Base-by-base conservation (phyloP, 1,140 invertebrate genomes). In the Colletes latitarsis region DNA sequence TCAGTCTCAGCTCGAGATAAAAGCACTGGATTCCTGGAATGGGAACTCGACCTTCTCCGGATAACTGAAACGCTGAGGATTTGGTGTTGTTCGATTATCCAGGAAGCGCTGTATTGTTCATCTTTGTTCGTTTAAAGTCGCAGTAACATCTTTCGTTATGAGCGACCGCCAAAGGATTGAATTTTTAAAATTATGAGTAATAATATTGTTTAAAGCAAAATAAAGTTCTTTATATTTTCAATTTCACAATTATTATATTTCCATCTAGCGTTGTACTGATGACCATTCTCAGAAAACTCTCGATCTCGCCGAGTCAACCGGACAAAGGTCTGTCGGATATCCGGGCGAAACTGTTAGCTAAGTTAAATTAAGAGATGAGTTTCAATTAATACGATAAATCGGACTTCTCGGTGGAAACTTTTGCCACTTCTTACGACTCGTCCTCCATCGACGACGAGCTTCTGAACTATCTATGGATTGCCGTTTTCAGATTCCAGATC, bases 301-400 rank as follows among this genome's bases (percentile, higher is more conserved):
- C 14, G 10, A 58, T 60, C 39, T 10, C 21, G 52, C 46, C 43
- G 6, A 12, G 3, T 15, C 21, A 19, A 0, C 15, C 17, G 39
- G 64, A 76, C 30, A 70, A 80, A 78, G 63, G 66, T 81, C 19
- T 14, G n/a, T 4, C 10, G 52, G 46, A 53, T 43, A 62, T 63
- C 49, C 55, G 39, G 30, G 30, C 52, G 57, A 67, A 83, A 83
- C 60, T 83, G 30, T 74, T 64, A 62, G 74, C 15, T n/a, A 87
- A 87, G 77, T 87, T 87, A 87, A 87, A 87, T 87, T 83, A 87
- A 87, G 39, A 86, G 57, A 77, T 68, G 63, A 67, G 72, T 77
- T 87, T 87, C 81, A 87, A 87, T 87, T 86, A 83, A 73, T 46
- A 63, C 62, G 75, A 86, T 86, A 86, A 86, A 72, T 83, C 68